Evolutionary conservation across 2,888 invertebrate species (phyloP), one percentile per base, ranked within the genome.

Genomic region (Agriopis leucophaearia): DNA sequence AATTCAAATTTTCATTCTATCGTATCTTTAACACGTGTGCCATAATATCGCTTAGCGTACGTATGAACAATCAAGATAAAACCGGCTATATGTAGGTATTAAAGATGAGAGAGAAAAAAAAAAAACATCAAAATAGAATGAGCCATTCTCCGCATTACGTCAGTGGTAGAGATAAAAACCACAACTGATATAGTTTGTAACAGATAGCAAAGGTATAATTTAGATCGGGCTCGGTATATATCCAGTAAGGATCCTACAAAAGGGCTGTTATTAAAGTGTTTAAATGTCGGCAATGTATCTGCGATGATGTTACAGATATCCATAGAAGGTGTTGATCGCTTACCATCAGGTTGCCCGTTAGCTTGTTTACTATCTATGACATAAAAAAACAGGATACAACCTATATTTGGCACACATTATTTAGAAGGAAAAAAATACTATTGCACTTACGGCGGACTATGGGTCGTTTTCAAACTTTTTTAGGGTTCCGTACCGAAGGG

Each of bases 161-260:
- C 64, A 67, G 45, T 54, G 13, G 18, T 13, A 3, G 58, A 68
- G 63, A 67, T 67, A 67, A 68, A 68, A 68, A 67, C 51, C 55
- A 38, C 59, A 27, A 60, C 58, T 54, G 62, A 63, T 67, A 63
- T 52, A 55, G 44, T 64, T 60, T 56, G 68, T 55, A 59, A 48
- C 10, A 55, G 48, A 67, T 58, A 57, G 15, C 40, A 47, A 38
- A 56, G 64, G 64, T 68, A 68, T 42, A 13, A 35, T 44, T 56
- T 50, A 47, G 52, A 52, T 42, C 42, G 48, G 16, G 38, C 6
- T 48, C 16, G n/a, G 51, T 54, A 16, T 18, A 56, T 27, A 12
- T 10, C 12, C 57, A 67, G 67, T 67, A 66, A 27, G 66, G 62
- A 36, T 5, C 27, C 3, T 27, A 5, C 27, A 27, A 27, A 27